phyloP scores from a whole-genome alignment of 2,888 invertebrate species.

The Netelia virgata region DNA sequence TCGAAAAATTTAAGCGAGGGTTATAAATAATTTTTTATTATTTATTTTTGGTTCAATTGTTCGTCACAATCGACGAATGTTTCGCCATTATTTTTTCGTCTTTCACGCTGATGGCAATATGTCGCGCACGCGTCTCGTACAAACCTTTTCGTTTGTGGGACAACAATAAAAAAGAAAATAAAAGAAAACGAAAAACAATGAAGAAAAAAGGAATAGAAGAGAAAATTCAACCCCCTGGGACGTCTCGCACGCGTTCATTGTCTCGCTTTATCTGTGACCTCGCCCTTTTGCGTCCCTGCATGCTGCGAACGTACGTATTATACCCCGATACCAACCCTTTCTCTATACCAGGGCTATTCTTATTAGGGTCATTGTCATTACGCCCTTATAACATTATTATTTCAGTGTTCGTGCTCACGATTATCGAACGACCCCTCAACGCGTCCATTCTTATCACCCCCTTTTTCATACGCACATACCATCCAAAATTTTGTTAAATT shows the following conservation, averaged over 20 bases:
- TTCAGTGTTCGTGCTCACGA: not conserved
- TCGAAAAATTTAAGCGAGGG: not conserved
- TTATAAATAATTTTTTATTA: not conserved
- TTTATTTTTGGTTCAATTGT: not conserved
- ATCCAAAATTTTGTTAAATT: too few relatives aligned
- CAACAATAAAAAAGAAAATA: conserved; percentile 31
- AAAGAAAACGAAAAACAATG: conserved; percentile 4
- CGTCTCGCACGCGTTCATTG: conserved; percentile 53
- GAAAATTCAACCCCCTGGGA: conserved; percentile 38
- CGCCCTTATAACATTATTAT: conserved; percentile 47
- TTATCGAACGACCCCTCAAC: conserved; percentile 34
- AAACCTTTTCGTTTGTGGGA: conserved; percentile 31
- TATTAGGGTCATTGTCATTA: conserved; percentile 62
- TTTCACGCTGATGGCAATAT: conserved; percentile 18
- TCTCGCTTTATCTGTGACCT: conserved; percentile 40
- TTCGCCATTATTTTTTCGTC: conserved; percentile 31
- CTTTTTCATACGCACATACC: not conserved
- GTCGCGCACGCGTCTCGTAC: conserved; percentile 37
- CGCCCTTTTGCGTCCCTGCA: not conserved
- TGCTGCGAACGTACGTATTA: conserved; percentile 7
- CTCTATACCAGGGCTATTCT: conserved; percentile 41
- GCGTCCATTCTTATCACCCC: conserved; percentile 10
- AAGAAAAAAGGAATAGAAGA: not conserved
- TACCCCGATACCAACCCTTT: not conserved
- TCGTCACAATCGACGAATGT: conserved; percentile 16